Evolutionary conservation across 2,888 invertebrate genomes (phyloP).

Genomic region (Thereva nobilitata): DNA sequence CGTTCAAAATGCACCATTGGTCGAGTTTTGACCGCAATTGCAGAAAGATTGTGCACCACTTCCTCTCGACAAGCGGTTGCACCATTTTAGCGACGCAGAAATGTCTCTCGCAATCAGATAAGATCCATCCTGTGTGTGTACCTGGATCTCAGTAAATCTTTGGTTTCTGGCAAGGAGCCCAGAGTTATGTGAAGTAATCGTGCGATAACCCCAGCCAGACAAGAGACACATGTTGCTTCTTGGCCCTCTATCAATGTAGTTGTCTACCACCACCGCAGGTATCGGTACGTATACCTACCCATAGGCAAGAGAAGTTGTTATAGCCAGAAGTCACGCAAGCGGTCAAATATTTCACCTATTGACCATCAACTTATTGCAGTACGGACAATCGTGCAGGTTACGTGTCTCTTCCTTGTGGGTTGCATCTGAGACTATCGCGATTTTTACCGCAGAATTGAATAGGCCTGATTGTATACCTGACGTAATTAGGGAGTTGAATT

Average conservation of each 20-base stretch:
- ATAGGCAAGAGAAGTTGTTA: conserved; percentile 8
- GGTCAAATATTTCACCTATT: conserved; percentile 38
- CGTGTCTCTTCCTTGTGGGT: neutral
- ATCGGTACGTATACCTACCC: conserved; percentile 7
- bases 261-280: conserved; percentile 5
- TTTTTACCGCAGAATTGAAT: neutral
- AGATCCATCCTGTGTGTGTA: neutral
- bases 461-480: conserved; percentile 1
- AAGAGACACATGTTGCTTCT: conserved; percentile 24
- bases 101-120: conserved; percentile 19
- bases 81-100: neutral
- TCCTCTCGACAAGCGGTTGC: too few species aligned
- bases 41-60: too few species aligned
- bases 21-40: too few species aligned
- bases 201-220: conserved; percentile 3
- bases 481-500: conserved; percentile 17
- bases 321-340: conserved; percentile 35
- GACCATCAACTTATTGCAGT: conserved; percentile 20
- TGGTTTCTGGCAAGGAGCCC: too few species aligned
- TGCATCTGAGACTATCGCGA: conserved; percentile 10
- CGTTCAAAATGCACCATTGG: too few species aligned
- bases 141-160: too few species aligned
- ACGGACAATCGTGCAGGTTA: conserved; percentile 32
- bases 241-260: conserved; percentile 13
- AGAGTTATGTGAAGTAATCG: neutral